A percentile compares a stretch with the other conserved stretches of the same genome.
phyloP scores from a whole-genome alignment of 2,797 vertebrate genomes.

The Picus viridis region DNA sequence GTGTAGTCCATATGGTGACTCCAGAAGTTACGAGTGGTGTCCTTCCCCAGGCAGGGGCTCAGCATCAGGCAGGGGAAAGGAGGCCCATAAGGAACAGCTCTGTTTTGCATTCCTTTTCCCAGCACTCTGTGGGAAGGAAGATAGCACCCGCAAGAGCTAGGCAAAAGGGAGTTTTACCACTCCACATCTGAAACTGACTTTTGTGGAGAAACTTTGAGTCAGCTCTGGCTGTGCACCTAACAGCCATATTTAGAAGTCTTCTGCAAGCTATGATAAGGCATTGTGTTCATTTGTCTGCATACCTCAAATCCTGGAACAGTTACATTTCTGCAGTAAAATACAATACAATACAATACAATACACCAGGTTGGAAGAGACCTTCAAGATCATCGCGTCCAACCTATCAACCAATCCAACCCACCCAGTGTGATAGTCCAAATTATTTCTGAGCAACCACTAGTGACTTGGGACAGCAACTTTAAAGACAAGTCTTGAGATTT shows the following conservation, averaged over 20 bases:
- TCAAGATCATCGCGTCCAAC: no score
- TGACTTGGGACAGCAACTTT: not conserved
- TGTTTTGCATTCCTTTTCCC: not conserved
- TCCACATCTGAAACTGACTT: not conserved
- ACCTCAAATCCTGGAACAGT: not conserved
- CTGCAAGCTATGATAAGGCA: not conserved
- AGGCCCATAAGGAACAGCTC: not conserved
- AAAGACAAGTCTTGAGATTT: not conserved
- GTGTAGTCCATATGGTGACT: not conserved
- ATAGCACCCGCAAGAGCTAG: not conserved
- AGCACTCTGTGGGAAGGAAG: not conserved
- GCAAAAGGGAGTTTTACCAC: not conserved
- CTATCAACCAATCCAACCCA: no score
- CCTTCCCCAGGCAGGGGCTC: fast-evolving
- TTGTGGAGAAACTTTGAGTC: not conserved
- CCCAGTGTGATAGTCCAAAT: not conserved
- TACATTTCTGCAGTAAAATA: not conserved
- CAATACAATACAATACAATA: no score
- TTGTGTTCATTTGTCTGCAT: not conserved
- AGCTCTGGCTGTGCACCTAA: not conserved
- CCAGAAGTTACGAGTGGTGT: not conserved
- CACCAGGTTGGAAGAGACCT: no score
- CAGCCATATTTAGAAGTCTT: not conserved
- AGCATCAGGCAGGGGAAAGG: fast-evolving
- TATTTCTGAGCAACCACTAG: not conserved